phyloP scores from a whole-genome alignment of 2,888 invertebrate genomes.

The Folsomia manolachei region DNA sequence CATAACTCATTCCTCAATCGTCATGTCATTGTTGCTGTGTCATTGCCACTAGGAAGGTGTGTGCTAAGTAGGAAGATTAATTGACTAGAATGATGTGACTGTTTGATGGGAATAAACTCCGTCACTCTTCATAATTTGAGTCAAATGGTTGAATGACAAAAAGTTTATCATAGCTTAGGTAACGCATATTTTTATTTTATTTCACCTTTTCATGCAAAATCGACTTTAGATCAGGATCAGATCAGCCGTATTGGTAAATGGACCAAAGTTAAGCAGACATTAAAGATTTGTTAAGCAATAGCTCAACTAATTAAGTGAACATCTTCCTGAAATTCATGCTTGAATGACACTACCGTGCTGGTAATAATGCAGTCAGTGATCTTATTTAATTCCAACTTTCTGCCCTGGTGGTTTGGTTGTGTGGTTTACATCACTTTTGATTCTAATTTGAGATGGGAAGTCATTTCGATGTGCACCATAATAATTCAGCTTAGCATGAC shows the following conservation, averaged over 20 bases:
- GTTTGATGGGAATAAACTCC: background rate
- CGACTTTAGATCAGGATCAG: too few species aligned
- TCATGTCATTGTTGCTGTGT: constrained; percentile 11
- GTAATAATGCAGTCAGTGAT: background rate
- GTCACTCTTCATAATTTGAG: background rate
- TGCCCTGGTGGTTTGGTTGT: background rate
- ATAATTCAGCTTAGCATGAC: too few species aligned
- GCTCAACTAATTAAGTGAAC: background rate
- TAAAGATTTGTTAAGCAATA: background rate
- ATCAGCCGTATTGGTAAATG: too few species aligned
- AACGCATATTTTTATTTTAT: too few species aligned
- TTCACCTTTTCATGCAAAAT: background rate
- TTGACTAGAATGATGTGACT: background rate
- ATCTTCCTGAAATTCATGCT: constrained; percentile 18
- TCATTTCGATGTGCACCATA: too few species aligned
- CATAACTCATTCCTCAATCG: background rate
- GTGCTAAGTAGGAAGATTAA: background rate
- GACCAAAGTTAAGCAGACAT: background rate
- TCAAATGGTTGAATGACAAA: too few species aligned
- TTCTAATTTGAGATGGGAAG: background rate
- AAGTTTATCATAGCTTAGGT: too few species aligned
- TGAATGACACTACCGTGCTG: constrained; percentile 1
- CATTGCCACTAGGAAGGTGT: constrained; percentile 6
- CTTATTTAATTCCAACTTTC: background rate
- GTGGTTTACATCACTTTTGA: background rate